These are phyloP conservation scores for Pangasius larnaudii DNA, from an alignment of 2,797 vertebrate genomes.

Conservation along the genomic window DNA sequence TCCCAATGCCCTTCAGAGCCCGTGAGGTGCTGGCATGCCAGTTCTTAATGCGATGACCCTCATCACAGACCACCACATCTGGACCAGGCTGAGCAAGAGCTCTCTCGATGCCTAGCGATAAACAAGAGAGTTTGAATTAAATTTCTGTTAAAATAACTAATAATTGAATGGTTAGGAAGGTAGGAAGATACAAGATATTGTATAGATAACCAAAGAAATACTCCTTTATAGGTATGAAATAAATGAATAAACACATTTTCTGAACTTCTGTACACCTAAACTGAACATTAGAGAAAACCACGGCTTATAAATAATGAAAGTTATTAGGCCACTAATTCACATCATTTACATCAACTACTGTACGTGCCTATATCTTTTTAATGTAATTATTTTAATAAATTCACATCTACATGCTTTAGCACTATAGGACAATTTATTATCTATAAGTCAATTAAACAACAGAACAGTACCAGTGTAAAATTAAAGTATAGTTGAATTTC, in stretches of 20 bases:
- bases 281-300: neutral
- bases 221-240: neutral
- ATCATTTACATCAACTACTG: neutral
- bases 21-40: constrained; percentile 97
- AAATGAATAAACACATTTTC: neutral
- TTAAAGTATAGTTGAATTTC: neutral
- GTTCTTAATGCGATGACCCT: constrained; percentile 98
- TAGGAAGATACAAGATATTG: neutral
- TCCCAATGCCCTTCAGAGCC: constrained; percentile 95
- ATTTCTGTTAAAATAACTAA: neutral
- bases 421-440: neutral
- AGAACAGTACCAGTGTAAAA: neutral
- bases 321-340: neutral
- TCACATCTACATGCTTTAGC: neutral
- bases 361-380: neutral
- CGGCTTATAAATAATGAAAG: neutral
- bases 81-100: constrained; percentile 92
- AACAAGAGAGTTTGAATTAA: neutral
- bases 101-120: constrained; percentile 87
- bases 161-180: neutral
- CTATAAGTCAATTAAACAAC: neutral
- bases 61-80: constrained; percentile 97
- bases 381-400: neutral
- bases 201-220: neutral
- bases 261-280: neutral